Conservation (phyloP, 2,113 vertebrate species). For the Oreotrochilus melanogaster region DNA sequence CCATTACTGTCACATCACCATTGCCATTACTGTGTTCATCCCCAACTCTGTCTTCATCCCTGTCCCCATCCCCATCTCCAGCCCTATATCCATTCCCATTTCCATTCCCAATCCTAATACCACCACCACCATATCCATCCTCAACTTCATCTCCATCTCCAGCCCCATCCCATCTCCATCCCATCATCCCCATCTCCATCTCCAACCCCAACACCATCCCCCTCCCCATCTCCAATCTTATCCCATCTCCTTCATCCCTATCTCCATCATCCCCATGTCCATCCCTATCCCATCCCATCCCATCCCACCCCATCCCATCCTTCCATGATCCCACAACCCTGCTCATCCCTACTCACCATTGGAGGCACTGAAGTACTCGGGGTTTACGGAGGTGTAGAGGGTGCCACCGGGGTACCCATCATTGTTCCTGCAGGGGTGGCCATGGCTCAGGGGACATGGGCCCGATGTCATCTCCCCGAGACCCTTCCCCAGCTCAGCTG, state of each 20-base stretch:
- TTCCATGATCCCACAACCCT: neutral
- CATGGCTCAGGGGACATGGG: accelerated
- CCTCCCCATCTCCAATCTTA: no score
- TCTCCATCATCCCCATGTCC: accelerated
- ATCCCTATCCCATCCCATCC: no score
- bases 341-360: conserved; percentile 64
- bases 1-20: no score
- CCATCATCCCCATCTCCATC: neutral
- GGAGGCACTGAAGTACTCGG: conserved; percentile 81
- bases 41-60: neutral
- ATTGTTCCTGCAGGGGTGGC: conserved; percentile 44
- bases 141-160: accelerated
- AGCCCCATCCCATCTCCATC: accelerated
- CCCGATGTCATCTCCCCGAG: neutral
- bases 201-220: accelerated
- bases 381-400: conserved; percentile 83
- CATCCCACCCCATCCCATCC: neutral
- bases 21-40: no score
- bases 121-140: no score
- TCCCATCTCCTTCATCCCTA: neutral
- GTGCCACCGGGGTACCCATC: conserved; percentile 72
- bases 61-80: neutral
- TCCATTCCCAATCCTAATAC: no score
- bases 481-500: neutral
- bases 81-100: no score